These are phyloP conservation scores for Ceratitis capitata DNA, from an alignment of 1,140 invertebrate genomes.

Conservation along the genomic window DNA sequence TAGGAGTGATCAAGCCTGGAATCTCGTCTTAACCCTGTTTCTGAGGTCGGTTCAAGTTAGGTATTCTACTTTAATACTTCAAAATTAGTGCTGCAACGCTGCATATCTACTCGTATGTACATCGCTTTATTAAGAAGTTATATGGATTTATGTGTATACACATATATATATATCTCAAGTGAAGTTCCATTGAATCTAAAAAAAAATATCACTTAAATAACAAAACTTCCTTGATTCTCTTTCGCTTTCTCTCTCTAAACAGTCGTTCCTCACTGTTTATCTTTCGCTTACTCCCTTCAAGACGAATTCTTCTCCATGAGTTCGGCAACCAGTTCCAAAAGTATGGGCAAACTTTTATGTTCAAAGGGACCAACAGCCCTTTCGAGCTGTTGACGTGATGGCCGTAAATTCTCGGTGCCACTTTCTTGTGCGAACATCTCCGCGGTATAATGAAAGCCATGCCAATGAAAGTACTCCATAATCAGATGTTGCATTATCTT, in stretches of 20 bases:
- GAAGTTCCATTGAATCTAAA: background rate
- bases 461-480: conserved; percentile 46
- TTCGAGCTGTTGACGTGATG: conserved; percentile 35
- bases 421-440: conserved; percentile 45
- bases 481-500: conserved; percentile 41
- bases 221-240: background rate
- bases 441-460: conserved; percentile 44
- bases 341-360: conserved; percentile 39
- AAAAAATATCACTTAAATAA: background rate
- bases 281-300: background rate
- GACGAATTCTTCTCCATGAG: conserved; percentile 27
- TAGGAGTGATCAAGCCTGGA: no score
- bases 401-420: conserved; percentile 29
- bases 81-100: no score
- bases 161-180: background rate
- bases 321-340: conserved; percentile 35
- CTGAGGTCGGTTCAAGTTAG: no score
- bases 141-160: background rate
- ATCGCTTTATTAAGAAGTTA: background rate
- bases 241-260: conserved; percentile 17
- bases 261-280: background rate
- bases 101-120: no score
- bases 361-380: conserved; percentile 6
- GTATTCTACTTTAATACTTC: no score
- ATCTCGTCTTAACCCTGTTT: no score